Conservation (phyloP, 2,113 vertebrate species). For the Neodon shergylaensis region DNA sequence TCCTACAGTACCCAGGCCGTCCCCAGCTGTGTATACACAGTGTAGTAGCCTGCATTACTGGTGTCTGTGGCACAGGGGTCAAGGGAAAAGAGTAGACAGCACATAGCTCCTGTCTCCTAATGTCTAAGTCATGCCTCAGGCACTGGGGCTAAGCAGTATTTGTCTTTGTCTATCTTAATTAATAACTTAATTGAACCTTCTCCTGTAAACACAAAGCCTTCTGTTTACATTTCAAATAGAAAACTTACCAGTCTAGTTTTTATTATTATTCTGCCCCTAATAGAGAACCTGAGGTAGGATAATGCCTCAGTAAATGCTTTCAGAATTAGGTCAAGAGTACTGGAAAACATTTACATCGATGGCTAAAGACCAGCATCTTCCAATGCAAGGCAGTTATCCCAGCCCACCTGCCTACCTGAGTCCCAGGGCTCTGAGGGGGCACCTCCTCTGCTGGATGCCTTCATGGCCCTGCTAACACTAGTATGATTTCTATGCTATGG, state of each 20-base stretch:
- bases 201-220: slow-evolving; percentile 51
- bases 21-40: neutral
- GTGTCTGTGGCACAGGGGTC: neutral
- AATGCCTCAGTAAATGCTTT: slow-evolving; percentile 63
- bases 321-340: slow-evolving; percentile 49
- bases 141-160: slow-evolving; percentile 58
- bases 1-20: neutral
- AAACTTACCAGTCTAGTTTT: slow-evolving; percentile 67
- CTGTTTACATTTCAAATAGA: slow-evolving; percentile 69
- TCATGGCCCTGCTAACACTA: neutral
- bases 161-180: slow-evolving; percentile 28
- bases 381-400: neutral
- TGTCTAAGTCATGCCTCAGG: slow-evolving; percentile 31
- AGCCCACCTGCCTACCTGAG: neutral
- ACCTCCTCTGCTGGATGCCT: neutral
- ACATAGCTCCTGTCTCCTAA: neutral
- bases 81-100: neutral
- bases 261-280: slow-evolving; percentile 32
- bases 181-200: slow-evolving; percentile 54
- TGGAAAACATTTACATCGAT: slow-evolving; percentile 55
- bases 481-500: neutral
- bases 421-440: neutral
- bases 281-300: slow-evolving; percentile 34
- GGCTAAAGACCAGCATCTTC: neutral
- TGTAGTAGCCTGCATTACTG: neutral